Base-by-base conservation (phyloP, 2,797 vertebrate genomes). In the Amazonetta brasiliensis region DNA sequence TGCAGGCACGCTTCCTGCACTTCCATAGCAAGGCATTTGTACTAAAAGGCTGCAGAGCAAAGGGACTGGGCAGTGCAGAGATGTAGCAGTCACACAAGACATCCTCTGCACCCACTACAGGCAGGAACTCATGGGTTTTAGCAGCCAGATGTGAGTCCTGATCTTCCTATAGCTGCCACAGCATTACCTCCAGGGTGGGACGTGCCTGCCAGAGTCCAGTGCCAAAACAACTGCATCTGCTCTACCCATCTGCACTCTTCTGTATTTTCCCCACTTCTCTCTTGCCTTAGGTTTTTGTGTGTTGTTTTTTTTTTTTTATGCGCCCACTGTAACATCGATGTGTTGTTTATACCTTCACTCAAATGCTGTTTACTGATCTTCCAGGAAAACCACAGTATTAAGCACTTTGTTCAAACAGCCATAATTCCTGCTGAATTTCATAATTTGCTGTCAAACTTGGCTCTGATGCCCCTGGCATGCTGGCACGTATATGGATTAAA, bases 131-230 rank as follows among this genome's bases (percentile, higher is more conserved):
- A 25, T 5, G 37, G 52, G 59, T 21, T 6, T 21, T 20, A 58
- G 39, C 11, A 31, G 12, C 26, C 6, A 1, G 15, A 8, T 25
- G 31, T 11, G 4, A 25, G 28, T 48, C 31, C 71, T 69, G 59
- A 1, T 5, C 25, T 59, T 39, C 31, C 44, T 68, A 18, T 2
- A 1, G 11, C 11, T 11, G 44, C 14, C n/a, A 4, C 23, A 30
- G 10, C 3, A 2, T 41, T 2, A 12, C 14, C 43, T 12, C 22
- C 0, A 1, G 11, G 28, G 66, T 0, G 39, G 56, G 52, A 33
- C 12, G 52, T n/a, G 10, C 37, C 37, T 63, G 55, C 50, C 6
- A 0, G 0, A 16, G 5, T 2, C 35, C 31, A 19, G 20, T 33
- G 44, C 52, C 4, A 3, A 14, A 69, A 30, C 31, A 15, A 21